Evolutionary conservation across 2,113 vertebrate species (phyloP).

Genomic region (Tinamus guttatus): DNA sequence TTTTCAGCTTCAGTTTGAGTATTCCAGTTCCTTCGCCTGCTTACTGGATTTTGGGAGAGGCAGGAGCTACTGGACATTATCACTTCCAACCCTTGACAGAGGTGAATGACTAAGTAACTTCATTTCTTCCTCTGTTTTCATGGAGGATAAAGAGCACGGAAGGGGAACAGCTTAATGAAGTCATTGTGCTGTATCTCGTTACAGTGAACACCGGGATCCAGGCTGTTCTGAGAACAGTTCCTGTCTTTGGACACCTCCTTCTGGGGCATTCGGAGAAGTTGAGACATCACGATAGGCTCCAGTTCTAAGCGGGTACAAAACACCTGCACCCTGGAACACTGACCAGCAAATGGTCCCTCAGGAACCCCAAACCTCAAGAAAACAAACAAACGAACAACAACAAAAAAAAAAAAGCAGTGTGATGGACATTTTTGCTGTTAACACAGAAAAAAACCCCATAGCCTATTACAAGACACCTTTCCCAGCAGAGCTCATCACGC

Average conservation of each 20-base stretch:
- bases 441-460: background rate
- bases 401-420: background rate
- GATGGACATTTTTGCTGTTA: background rate
- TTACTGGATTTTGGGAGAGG: conserved; percentile 40
- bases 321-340: background rate
- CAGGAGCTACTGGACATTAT: background rate
- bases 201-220: background rate
- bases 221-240: background rate
- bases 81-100: background rate
- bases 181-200: background rate
- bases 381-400: background rate
- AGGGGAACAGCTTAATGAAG: background rate
- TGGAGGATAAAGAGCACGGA: background rate
- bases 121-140: background rate
- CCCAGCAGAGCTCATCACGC: conserved; percentile 28
- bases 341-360: background rate
- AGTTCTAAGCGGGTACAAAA: background rate
- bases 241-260: background rate
- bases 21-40: background rate
- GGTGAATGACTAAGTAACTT: background rate
- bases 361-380: accelerated
- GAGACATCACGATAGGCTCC: accelerated
- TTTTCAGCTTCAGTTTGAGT: conserved; percentile 11
- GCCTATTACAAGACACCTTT: conserved; percentile 24
- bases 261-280: background rate